Evolutionary conservation across 2,888 invertebrate genomes (phyloP), one percentile per base, ranked within the genome.

Genomic region (Synergus laeviventris): DNA sequence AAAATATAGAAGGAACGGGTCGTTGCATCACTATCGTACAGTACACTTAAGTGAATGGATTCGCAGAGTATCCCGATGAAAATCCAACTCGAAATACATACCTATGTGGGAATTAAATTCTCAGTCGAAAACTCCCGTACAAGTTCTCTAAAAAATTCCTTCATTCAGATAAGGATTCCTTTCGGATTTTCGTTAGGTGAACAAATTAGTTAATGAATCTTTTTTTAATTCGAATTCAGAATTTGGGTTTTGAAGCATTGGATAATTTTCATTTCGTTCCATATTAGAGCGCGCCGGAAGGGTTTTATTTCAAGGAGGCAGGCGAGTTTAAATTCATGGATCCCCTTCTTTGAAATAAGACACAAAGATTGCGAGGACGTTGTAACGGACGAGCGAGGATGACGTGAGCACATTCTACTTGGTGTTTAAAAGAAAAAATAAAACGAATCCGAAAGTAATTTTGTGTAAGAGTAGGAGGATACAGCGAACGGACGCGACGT

Each of bases 341-440:
- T 64, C 42, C 42, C 42, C 59, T 59, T 59, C 59, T 39, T 64
- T 39, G n/a, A 38, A 64, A 64, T 18, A 64, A 62, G 36, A 39
- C 45, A 49, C 45, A 64, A 64, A 64, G 64, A 64, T 64, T 42
- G 42, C 39, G 64, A 64, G 64, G 64, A 64, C 21, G 64, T 21
- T 42, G 42, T 64, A 64, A 64, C 42, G 42, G 42, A 39, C 39
- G 42, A 64, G 39, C 64, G 21, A 64, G 18, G 64, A 64, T 64
- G 64, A 64, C 64, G 64, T 64, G 64, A 64, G 38, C 64, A 21
- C 39, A 64, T 64, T 64, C 39, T n/a, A 38, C 39, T 62, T 42
- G 64, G 42, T 39, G 18, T 12, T 42, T 42, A 39, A 64, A 64
- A 42, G 42, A 64, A 21, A 21, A 62, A 62, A 39, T 18, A 64